Conservation (phyloP, 2,888 invertebrate genomes). For the Amphipoea lucens region DNA sequence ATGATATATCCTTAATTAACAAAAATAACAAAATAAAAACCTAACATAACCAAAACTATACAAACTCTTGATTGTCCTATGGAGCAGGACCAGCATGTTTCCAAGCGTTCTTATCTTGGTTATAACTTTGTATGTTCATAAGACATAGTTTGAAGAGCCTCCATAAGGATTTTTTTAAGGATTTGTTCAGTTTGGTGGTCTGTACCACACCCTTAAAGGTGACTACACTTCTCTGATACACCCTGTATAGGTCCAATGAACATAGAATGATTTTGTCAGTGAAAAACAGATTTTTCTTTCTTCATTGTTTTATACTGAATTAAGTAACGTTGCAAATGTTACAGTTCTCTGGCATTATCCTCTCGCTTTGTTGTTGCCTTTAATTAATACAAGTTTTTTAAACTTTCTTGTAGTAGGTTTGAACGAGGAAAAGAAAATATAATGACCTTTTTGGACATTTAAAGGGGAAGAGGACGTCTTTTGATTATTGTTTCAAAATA, state of each 20-base stretch:
- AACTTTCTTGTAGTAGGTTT: background rate
- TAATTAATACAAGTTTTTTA: constrained; percentile 7
- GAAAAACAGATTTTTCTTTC: background rate
- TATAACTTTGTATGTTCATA: too few species aligned
- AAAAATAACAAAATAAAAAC: too few species aligned
- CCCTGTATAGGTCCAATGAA: background rate
- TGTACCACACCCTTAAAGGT: background rate
- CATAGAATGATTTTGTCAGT: background rate
- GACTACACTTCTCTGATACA: background rate
- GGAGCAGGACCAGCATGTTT: too few species aligned
- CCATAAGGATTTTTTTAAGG: too few species aligned
- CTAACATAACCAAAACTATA: too few species aligned
- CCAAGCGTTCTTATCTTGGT: too few species aligned
- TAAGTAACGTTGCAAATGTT: background rate
- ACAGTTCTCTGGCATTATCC: background rate
- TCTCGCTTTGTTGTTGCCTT: background rate
- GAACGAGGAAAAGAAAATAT: background rate
- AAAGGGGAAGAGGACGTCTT: background rate
- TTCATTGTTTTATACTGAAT: background rate
- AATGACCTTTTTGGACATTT: background rate
- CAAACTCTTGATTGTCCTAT: too few species aligned
- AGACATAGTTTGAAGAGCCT: too few species aligned
- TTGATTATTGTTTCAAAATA: background rate
- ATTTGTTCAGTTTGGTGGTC: too few species aligned
- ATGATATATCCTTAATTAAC: too few species aligned